A percentile compares a stretch with the other conserved stretches of the same genome.
Conservation (phyloP, 2,113 vertebrate genomes). For the Todiramphus saurophagus region DNA sequence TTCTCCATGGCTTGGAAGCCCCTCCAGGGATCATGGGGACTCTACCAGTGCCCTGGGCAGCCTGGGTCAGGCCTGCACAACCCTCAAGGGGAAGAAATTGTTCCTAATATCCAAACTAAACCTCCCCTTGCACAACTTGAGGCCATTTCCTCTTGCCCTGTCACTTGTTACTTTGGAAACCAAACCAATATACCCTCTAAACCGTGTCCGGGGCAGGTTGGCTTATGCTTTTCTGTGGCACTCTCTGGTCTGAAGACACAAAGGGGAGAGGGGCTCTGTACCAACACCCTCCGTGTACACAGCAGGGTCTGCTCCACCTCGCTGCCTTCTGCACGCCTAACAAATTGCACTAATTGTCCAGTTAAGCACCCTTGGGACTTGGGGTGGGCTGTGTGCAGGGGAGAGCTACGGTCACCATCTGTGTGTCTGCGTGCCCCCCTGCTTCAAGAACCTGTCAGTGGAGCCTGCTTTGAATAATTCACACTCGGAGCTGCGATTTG, state of each 20-base stretch:
- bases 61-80: too few relatives aligned
- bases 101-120: too few relatives aligned
- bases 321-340: background rate
- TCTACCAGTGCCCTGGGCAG: too few relatives aligned
- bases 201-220: background rate
- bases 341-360: conserved; percentile 23
- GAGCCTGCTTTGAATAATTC: conserved; percentile 42
- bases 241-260: background rate
- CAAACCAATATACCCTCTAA: fast-evolving
- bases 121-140: too few relatives aligned
- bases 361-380: background rate
- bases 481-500: conserved; percentile 5
- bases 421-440: background rate
- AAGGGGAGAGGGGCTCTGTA: background rate
- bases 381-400: background rate
- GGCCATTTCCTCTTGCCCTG: too few relatives aligned
- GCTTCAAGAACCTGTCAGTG: background rate
- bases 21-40: too few relatives aligned
- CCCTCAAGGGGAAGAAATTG: too few relatives aligned
- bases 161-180: too few relatives aligned
- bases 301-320: background rate
- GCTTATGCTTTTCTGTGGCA: background rate
- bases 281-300: background rate
- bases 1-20: too few relatives aligned
- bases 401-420: background rate